These are phyloP conservation scores for Aphelocoma californica DNA, from an alignment of 2,797 vertebrate species.

Conservation along the genomic window DNA sequence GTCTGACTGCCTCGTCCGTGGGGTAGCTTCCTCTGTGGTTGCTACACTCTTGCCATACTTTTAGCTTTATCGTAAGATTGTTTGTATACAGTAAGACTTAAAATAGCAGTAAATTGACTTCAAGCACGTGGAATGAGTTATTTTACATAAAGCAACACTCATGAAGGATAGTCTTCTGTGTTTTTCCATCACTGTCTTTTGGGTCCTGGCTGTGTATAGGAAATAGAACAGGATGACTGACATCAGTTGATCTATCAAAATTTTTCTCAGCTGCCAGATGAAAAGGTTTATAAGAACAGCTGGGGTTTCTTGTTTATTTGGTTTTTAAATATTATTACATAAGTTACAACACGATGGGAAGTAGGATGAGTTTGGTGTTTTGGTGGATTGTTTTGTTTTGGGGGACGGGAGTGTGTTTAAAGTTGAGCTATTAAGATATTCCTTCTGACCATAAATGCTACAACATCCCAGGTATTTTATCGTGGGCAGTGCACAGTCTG, in stretches of 20 bases:
- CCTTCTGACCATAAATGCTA: background rate
- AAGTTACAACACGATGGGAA: background rate
- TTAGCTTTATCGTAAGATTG: background rate
- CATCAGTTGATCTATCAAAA: background rate
- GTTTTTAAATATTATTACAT: background rate
- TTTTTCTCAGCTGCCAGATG: background rate
- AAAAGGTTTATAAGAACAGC: background rate
- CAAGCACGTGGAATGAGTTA: background rate
- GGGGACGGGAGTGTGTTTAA: fast-evolving
- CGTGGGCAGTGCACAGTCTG: background rate
- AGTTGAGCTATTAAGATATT: background rate
- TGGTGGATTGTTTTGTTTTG: background rate
- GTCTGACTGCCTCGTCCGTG: fast-evolving
- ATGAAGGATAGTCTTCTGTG: background rate
- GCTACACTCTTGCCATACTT: background rate
- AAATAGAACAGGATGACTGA: background rate
- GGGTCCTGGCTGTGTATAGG: background rate
- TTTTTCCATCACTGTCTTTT: background rate
- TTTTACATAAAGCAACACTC: background rate
- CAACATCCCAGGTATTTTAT: background rate
- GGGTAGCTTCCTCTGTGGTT: background rate
- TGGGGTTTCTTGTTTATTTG: background rate
- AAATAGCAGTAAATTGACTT: background rate
- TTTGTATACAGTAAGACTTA: background rate
- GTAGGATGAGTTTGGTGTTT: background rate